A percentile compares a stretch with the other conserved stretches of the same genome.
phyloP scores from a whole-genome alignment of 1,140 invertebrate species.

The Trinorchestia longiramus region DNA sequence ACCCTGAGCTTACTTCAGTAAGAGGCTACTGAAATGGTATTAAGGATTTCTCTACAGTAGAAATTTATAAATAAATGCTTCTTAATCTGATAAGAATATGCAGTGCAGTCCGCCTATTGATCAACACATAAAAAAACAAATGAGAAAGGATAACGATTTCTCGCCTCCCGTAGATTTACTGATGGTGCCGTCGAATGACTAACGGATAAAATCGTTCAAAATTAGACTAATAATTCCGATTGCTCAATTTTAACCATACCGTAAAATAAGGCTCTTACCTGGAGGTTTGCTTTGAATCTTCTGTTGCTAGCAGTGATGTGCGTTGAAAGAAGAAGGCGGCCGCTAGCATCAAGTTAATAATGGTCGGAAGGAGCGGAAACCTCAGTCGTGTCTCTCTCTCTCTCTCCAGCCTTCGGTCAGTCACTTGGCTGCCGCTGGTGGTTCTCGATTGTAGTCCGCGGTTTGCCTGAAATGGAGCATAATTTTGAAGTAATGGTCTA shows the following conservation, averaged over 20 bases:
- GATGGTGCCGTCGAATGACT: not conserved
- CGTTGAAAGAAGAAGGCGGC: not conserved
- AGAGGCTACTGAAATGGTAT: not conserved
- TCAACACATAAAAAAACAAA: not conserved
- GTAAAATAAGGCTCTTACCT: not conserved
- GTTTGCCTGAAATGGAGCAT: not conserved
- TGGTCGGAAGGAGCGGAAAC: not conserved
- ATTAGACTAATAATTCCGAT: not conserved
- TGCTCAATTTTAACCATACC: not conserved
- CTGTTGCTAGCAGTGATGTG: not conserved
- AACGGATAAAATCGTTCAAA: not conserved
- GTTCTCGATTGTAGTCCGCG: not conserved
- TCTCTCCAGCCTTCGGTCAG: not conserved
- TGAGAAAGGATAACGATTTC: not conserved
- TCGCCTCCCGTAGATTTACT: not conserved
- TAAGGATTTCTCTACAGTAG: not conserved
- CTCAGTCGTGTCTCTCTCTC: too few species aligned
- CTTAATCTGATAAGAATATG: not conserved
- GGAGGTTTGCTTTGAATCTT: not conserved
- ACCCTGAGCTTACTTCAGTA: not conserved
- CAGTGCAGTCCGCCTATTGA: not conserved
- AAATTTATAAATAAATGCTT: not conserved
- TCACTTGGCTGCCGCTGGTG: not conserved
- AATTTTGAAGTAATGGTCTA: not conserved
- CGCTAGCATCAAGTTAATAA: not conserved